Evolutionary conservation across 2,888 invertebrate species (phyloP).

Genomic region (Dynastes maya): DNA sequence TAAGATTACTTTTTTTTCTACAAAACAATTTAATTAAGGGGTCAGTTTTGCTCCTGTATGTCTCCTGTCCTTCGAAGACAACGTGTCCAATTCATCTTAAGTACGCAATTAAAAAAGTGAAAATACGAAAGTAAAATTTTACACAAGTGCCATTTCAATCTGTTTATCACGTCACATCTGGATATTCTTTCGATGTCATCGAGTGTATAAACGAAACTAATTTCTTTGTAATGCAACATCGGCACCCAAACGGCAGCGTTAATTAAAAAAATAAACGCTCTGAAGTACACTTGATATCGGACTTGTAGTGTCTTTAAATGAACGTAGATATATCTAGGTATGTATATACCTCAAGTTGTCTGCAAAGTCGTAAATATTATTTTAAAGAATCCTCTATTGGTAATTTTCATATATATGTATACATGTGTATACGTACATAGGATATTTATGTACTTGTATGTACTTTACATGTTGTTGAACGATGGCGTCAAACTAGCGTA

Average conservation of each 20-base stretch:
- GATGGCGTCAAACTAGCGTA: background rate
- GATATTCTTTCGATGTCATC: background rate
- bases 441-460: no score
- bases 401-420: background rate
- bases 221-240: constrained; percentile 3
- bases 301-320: constrained; percentile 1
- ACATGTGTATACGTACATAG: no score
- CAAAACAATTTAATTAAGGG: no score
- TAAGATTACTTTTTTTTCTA: no score
- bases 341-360: background rate
- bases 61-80: no score
- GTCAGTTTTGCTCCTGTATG: no score
- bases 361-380: background rate
- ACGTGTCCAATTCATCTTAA: no score
- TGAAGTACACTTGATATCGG: constrained; percentile 7
- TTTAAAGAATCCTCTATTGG: constrained; percentile 4
- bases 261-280: background rate
- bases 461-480: no score
- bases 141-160: background rate
- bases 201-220: constrained; percentile 13
- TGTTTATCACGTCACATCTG: background rate
- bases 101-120: background rate
- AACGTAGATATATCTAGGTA: no score
- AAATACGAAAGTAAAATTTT: constrained; percentile 3
- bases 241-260: background rate